These are phyloP conservation scores for Lynx canadensis DNA, from an alignment of 2,113 vertebrate species.

Conservation along the genomic window DNA sequence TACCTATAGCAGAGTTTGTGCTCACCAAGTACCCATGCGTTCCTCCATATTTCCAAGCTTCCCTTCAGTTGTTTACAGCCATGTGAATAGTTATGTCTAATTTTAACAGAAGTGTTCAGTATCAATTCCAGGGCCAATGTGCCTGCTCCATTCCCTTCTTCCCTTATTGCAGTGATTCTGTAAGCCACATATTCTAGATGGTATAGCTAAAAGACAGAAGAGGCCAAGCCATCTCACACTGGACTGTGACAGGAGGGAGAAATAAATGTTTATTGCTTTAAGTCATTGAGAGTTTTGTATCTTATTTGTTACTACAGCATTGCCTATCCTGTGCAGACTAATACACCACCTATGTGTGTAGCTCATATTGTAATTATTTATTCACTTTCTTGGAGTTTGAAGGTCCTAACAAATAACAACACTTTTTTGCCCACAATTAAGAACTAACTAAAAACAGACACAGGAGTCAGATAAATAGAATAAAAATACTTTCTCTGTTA, in stretches of 20 bases:
- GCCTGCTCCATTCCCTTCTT: not conserved
- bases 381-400: not conserved
- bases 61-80: not conserved
- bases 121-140: not conserved
- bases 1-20: not conserved
- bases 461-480: not conserved
- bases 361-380: not conserved
- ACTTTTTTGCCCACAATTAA: not conserved
- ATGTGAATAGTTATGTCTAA: not conserved
- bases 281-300: not conserved
- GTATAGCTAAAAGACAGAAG: not conserved
- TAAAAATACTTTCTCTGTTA: not conserved
- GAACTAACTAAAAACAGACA: not conserved
- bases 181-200: not conserved
- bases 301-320: not conserved
- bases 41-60: not conserved
- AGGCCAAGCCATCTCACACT: not conserved
- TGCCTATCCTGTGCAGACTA: not conserved
- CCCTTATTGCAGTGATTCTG: not conserved
- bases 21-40: not conserved
- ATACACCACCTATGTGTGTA: not conserved
- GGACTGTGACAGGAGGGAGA: not conserved
- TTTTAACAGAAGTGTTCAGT: not conserved
- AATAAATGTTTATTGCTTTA: not conserved
- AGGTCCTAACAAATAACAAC: not conserved